These are phyloP conservation scores for Alcedo quadribrachys DNA, from an alignment of 2,797 vertebrate species.

Conservation along the genomic window DNA sequence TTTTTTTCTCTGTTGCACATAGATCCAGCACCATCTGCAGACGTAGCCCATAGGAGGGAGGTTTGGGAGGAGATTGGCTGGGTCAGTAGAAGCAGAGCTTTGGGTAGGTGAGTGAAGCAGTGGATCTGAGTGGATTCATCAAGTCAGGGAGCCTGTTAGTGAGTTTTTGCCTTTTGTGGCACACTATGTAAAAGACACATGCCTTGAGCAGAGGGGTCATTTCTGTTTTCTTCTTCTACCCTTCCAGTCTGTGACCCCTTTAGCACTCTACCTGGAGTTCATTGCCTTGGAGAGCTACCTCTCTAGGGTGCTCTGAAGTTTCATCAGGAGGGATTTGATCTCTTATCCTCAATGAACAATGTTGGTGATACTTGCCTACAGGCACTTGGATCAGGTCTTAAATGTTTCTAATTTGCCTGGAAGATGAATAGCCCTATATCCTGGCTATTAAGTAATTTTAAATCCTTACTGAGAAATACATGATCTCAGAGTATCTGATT, in stretches of 20 bases:
- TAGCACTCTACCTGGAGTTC: conserved; percentile 2
- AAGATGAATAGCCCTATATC: conserved; percentile 60
- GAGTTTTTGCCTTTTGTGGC: background rate
- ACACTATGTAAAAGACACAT: background rate
- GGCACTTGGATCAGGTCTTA: conserved; percentile 54
- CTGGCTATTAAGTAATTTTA: conserved; percentile 66
- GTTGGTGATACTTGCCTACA: conserved; percentile 38
- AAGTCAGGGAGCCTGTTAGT: background rate
- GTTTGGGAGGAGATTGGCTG: background rate
- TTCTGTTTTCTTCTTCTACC: background rate
- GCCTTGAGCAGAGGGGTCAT: background rate
- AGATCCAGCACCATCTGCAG: background rate
- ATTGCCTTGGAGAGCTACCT: background rate
- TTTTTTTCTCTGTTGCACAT: background rate
- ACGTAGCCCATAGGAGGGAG: too few relatives aligned
- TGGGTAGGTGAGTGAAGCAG: background rate
- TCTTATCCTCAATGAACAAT: conserved; percentile 35
- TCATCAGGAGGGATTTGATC: conserved; percentile 39
- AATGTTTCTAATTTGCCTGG: conserved; percentile 66
- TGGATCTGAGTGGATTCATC: background rate
- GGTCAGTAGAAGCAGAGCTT: background rate
- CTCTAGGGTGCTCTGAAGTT: conserved; percentile 22
- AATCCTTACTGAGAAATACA: conserved; percentile 58
- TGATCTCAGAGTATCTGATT: conserved; percentile 65
- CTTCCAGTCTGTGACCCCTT: background rate